Evolutionary conservation across 1,140 invertebrate genomes (phyloP).

Genomic region (Hyphantria cunea): DNA sequence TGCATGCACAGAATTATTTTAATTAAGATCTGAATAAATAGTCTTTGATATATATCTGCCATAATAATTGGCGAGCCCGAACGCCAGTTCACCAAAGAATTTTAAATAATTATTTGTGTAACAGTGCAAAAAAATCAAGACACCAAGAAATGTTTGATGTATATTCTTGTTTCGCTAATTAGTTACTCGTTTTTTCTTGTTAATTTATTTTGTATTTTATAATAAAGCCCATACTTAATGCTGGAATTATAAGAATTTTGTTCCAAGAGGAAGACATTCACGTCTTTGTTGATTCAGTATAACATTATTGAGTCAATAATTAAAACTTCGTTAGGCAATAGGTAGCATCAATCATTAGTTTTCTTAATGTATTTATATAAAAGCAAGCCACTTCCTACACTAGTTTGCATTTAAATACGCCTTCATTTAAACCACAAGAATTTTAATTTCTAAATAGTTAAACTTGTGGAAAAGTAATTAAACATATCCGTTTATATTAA

Average conservation of each 20-base stretch:
- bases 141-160: slow-evolving; percentile 13
- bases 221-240: slow-evolving; percentile 22
- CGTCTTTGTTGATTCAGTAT: slow-evolving; percentile 33
- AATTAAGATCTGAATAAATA: slow-evolving; percentile 34
- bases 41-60: slow-evolving; percentile 29
- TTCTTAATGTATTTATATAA: background rate
- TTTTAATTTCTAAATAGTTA: background rate
- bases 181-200: slow-evolving; percentile 22
- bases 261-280: slow-evolving; percentile 23
- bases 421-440: background rate
- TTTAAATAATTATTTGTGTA: slow-evolving; percentile 28
- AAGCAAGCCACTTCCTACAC: background rate
- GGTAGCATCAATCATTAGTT: slow-evolving; percentile 17
- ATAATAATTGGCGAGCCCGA: slow-evolving; percentile 32
- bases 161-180: slow-evolving; percentile 28
- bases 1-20: slow-evolving; percentile 25
- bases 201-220: slow-evolving; percentile 31
- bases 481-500: background rate
- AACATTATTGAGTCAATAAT: slow-evolving; percentile 32
- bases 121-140: slow-evolving; percentile 20
- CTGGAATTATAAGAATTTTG: slow-evolving; percentile 34
- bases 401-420: too few species aligned
- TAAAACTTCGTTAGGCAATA: slow-evolving; percentile 45
- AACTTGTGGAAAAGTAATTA: background rate
- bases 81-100: slow-evolving; percentile 25